A percentile compares a stretch with the other conserved stretches of the same genome.
Evolutionary conservation across 2,888 invertebrate genomes (phyloP).

Genomic region (Poecilobothrus nobilitatus): DNA sequence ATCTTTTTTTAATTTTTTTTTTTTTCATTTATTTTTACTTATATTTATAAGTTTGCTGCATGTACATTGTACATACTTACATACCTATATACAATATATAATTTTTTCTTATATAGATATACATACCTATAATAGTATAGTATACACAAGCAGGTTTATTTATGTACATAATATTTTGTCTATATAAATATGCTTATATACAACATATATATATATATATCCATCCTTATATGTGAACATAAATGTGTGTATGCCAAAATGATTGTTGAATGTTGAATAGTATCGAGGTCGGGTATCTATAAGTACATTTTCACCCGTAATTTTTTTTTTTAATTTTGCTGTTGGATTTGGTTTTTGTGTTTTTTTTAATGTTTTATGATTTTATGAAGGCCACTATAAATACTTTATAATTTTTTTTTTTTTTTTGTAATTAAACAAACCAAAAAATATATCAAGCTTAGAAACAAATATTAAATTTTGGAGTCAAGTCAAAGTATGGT

Average conservation of each 20-base stretch:
- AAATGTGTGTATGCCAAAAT: neutral
- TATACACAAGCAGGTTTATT: too few relatives aligned
- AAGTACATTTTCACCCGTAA: neutral
- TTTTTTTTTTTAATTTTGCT: neutral
- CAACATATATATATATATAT: too few relatives aligned
- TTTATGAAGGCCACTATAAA: neutral
- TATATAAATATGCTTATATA: too few relatives aligned
- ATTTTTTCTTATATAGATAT: too few relatives aligned
- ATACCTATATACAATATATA: neutral
- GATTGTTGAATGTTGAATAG: constrained; percentile 1
- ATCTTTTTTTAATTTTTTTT: neutral
- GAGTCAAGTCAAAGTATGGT: too few relatives aligned
- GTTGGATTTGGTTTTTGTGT: neutral
- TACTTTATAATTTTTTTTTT: too few relatives aligned
- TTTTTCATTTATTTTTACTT: neutral
- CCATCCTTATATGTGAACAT: too few relatives aligned
- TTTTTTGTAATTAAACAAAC: too few relatives aligned
- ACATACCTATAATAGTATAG: too few relatives aligned
- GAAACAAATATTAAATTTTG: too few relatives aligned
- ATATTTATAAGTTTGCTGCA: neutral
- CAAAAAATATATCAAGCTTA: too few relatives aligned
- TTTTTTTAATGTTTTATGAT: neutral
- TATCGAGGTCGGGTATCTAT: constrained; percentile 6
- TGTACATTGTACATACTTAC: neutral
- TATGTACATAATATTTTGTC: too few relatives aligned